A percentile compares a stretch with the other conserved stretches of the same genome.
Conservation (phyloP, 1,140 invertebrate genomes). For the Aphis gossypii region DNA sequence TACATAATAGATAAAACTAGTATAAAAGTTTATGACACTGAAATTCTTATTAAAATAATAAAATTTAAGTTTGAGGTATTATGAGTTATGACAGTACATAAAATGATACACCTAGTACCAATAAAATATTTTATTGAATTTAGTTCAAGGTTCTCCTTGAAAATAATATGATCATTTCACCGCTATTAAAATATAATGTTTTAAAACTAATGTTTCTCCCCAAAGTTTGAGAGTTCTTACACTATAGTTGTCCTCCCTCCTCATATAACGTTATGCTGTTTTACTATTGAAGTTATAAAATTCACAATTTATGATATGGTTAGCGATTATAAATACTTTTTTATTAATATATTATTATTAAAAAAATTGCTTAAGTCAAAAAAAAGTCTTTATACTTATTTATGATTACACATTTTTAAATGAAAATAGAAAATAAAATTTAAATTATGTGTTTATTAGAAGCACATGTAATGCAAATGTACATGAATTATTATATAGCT, state of each 20-base stretch:
- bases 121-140: background rate
- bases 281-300: too few species aligned
- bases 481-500: background rate
- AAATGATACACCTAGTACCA: background rate
- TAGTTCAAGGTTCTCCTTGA: background rate
- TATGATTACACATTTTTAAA: too few species aligned
- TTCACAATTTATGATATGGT: too few species aligned
- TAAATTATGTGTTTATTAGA: background rate
- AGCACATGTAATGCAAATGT: background rate
- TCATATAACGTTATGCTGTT: too few species aligned
- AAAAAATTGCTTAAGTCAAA: background rate
- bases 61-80: background rate
- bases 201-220: background rate
- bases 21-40: background rate
- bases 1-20: background rate
- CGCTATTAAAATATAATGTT: background rate
- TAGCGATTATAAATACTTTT: too few species aligned
- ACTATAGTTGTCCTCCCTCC: too few species aligned
- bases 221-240: too few species aligned
- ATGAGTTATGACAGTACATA: background rate
- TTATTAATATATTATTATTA: too few species aligned
- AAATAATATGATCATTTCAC: background rate
- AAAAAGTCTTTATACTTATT: background rate
- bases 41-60: background rate
- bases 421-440: too few species aligned